Evolutionary conservation across 1,140 invertebrate species (phyloP).

Genomic region (Bradysia coprophila): DNA sequence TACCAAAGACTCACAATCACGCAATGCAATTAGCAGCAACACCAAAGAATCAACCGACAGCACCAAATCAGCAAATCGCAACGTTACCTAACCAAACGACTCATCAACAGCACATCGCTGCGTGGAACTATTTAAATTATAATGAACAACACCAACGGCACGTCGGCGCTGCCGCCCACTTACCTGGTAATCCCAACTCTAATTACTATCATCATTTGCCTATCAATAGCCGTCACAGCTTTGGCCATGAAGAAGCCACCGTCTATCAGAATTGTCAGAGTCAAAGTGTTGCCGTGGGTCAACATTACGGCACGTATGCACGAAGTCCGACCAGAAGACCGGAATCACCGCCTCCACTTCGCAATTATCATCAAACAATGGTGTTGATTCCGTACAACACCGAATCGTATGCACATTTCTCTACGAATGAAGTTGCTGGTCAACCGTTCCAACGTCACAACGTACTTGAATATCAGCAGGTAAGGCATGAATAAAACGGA

Average conservation of each 20-base stretch:
- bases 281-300: conserved; percentile 16
- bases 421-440: conserved; percentile 17
- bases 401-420: conserved; percentile 22
- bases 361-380: conserved; percentile 47
- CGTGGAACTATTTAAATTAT: background rate
- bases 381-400: conserved; percentile 55
- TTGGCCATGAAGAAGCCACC: conserved; percentile 11
- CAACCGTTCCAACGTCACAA: conserved; percentile 16
- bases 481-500: conserved; percentile 11
- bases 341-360: conserved; percentile 41
- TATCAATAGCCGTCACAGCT: conserved; percentile 20
- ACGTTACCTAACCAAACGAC: too few species aligned
- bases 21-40: conserved; percentile 7
- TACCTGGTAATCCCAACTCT: conserved; percentile 9
- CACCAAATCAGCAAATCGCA: too few species aligned
- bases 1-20: background rate
- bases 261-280: conserved; percentile 21
- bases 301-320: conserved; percentile 13
- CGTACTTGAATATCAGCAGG: conserved; percentile 24
- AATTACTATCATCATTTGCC: conserved; percentile 29
- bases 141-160: background rate
- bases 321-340: conserved; percentile 30
- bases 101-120: conserved; percentile 7
- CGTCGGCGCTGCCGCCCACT: background rate
- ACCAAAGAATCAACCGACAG: conserved; percentile 6